Evolutionary conservation across 2,888 invertebrate species (phyloP).

Genomic region (Anthrax anthrax): DNA sequence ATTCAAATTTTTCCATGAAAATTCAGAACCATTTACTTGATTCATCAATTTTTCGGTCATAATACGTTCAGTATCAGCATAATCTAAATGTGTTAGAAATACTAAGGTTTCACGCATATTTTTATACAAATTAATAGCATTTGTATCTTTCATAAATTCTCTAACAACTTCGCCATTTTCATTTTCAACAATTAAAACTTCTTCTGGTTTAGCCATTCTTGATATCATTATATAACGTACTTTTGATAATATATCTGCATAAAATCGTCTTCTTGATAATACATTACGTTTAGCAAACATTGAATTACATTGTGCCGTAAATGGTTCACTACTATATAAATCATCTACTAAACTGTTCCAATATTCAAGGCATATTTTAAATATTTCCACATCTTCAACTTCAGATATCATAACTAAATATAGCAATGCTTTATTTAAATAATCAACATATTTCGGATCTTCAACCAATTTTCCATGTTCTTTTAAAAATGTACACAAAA

Average conservation of each 20-base stretch:
- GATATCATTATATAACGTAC: constrained; percentile 97
- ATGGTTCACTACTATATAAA: constrained; percentile 78
- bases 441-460: constrained; percentile 59
- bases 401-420: constrained; percentile 88
- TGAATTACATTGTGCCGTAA: constrained; percentile 32
- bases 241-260: constrained; percentile 68
- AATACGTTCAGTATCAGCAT: constrained; percentile 91
- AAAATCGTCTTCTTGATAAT: constrained; percentile 51
- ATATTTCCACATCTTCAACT: constrained; percentile 98
- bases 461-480: constrained; percentile 87
- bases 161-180: constrained; percentile 98
- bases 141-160: constrained; percentile 99
- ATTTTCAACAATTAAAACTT: constrained; percentile 98
- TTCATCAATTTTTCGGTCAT: constrained; percentile 98
- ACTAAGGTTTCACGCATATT: constrained; percentile 98
- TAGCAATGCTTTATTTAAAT: constrained; percentile 67
- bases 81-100: constrained; percentile 97
- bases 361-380: constrained; percentile 98
- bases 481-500: constrained; percentile 90
- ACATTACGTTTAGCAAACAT: constrained; percentile 24
- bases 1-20: constrained; percentile 99
- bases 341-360: constrained; percentile 92
- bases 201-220: constrained; percentile 99
- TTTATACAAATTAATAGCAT: constrained; percentile 97
- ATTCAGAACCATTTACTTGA: constrained; percentile 96